Evolutionary conservation across 2,888 invertebrate genomes (phyloP).

Genomic region (Mylabris sibirica): DNA sequence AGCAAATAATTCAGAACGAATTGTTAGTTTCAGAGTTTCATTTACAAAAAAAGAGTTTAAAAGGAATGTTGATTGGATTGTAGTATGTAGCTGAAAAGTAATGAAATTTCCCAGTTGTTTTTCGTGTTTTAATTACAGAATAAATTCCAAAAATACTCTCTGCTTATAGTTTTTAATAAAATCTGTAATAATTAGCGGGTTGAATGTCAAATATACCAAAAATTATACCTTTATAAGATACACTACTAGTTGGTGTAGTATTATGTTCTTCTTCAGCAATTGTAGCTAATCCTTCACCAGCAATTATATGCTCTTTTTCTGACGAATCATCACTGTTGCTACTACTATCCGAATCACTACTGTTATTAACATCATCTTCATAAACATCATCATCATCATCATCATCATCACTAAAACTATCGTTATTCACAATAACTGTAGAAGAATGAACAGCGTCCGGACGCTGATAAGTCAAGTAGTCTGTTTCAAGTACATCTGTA

Average conservation of each 20-base stretch:
- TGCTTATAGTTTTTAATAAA: neutral
- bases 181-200: neutral
- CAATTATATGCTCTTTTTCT: slow-evolving; percentile 51
- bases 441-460: slow-evolving; percentile 12
- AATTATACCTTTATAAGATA: slow-evolving; percentile 31
- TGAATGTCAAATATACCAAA: neutral
- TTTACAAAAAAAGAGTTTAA: neutral
- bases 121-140: neutral
- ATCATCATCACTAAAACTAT: slow-evolving; percentile 21
- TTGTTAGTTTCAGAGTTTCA: no score
- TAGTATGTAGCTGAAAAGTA: neutral
- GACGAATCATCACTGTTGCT: slow-evolving; percentile 44
- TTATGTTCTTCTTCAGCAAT: slow-evolving; percentile 57
- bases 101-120: neutral
- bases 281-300: slow-evolving; percentile 57
- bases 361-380: slow-evolving; percentile 38
- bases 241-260: slow-evolving; percentile 44
- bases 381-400: slow-evolving; percentile 37
- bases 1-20: neutral
- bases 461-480: slow-evolving; percentile 24
- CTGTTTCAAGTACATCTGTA: slow-evolving; percentile 24
- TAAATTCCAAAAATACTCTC: neutral
- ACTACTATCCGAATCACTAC: slow-evolving; percentile 45
- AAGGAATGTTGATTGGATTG: neutral
- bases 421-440: neutral